Base-by-base conservation (phyloP, 2,888 invertebrate species). In the Troides helena region DNA sequence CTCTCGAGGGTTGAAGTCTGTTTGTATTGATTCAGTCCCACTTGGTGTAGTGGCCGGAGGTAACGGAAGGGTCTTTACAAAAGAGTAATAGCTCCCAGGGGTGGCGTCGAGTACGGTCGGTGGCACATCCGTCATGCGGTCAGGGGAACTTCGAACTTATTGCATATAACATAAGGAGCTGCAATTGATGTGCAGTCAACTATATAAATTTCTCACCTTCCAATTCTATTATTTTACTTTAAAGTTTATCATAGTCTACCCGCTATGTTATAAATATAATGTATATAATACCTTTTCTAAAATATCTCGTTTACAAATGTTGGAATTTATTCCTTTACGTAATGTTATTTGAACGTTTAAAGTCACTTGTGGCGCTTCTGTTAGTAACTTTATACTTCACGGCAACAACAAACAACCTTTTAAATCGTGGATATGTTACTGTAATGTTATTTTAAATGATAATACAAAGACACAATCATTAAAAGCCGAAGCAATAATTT, bases 11-110 rank as follows among this genome's bases (percentile, higher is more conserved):
- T 75, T 73, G 72, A 75, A 73, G 74, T 73, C 74, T 76, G 74
- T 77, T 76, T 77, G 75, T 78, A 76, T 78, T 78, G 75, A 77
- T 77, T 78, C 71, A 73, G 72, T 73, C 74, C 68, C 62, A 62
- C 58, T 43, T 18, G 6, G 63, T 50, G 63, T 62, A 39, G 67
- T 68, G 50, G 57, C 68, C 63, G 63, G 50, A 63, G 63, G 62
- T 57, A 60, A 57, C 61, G 57, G 65, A 62, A 69, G 23, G 65
- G 65, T 62, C 58, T 46, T 25, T 58, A 25, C 21, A 43, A 61
- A 59, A 63, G 62, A 64, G 67, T 73, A 71, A 74, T 77, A 74
- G 75, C 72, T 74, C 75, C 74, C 72, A 30, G 50, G 70, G 74
- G 74, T 70, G 63, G 65, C 69, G 68, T 68, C 50, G 36, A 63